These are phyloP conservation scores for Capitella teleta DNA, from an alignment of 1,140 invertebrate species.

Conservation along the genomic window DNA sequence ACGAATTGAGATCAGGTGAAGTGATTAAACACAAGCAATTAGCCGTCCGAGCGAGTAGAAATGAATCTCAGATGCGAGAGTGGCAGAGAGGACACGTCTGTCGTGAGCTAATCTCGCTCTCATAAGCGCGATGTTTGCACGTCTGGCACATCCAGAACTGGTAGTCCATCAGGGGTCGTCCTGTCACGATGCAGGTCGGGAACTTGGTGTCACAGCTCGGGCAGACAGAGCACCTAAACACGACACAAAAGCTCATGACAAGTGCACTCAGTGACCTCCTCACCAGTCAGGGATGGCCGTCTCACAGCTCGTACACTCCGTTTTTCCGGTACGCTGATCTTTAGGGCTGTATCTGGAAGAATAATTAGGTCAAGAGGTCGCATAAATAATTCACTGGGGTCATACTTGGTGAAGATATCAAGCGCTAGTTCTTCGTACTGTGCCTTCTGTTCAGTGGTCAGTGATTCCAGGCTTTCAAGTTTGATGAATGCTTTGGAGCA, in stretches of 20 bases:
- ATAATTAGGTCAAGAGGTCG: neutral
- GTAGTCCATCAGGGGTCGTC: conserved; percentile 65
- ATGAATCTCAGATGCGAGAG: conserved; percentile 21
- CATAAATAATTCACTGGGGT: neutral
- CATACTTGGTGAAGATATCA: conserved; percentile 68
- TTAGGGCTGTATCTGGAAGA: conserved; percentile 53
- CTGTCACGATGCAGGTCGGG: conserved; percentile 71
- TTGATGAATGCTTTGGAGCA: conserved; percentile 93
- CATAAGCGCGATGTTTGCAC: conserved; percentile 67
- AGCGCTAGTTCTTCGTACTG: conserved; percentile 69
- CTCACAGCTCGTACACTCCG: conserved; percentile 65
- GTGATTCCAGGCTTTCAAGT: conserved; percentile 61
- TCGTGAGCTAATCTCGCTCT: conserved; percentile 59
- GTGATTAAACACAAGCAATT: too few species aligned
- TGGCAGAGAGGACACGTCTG: conserved; percentile 74
- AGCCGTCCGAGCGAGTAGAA: too few species aligned
- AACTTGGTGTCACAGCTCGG: conserved; percentile 69
- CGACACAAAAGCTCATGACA: too few species aligned
- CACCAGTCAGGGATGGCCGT: conserved; percentile 66
- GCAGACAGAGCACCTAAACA: too few species aligned
- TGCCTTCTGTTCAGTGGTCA: conserved; percentile 48
- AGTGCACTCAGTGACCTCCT: too few species aligned
- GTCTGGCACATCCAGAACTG: conserved; percentile 67
- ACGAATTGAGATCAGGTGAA: too few species aligned
- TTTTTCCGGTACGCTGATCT: conserved; percentile 50